Evolutionary conservation across 2,888 invertebrate genomes (phyloP), one percentile per base, ranked within the genome.

Genomic region (Acrobasis suavella): DNA sequence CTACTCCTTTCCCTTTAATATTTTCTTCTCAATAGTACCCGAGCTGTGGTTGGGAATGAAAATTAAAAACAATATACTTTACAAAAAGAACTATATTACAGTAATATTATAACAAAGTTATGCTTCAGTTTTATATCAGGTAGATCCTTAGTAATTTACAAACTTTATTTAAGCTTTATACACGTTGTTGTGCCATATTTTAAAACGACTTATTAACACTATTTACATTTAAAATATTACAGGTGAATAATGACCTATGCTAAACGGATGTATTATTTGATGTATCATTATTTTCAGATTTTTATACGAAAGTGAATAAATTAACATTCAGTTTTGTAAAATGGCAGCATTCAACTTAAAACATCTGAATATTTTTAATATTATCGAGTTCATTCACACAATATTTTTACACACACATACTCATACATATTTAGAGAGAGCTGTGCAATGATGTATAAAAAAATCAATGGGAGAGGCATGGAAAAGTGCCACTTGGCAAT

Each of bases 1-100:
- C 70, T 74, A 74, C 78, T 86, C 91, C 91, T 90, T 89, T 89
- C 89, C 91, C 89, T 86, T 78, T 56, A 65, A 65, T 63, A 63
- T 70, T 65, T 65, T 67, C 68, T 64, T 15, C 60, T 62, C 52
- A 65, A 69, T 32, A 66, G 67, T 62, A 70, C 71, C 70, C 69
- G 60, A 63, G 54, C 60, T 37, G 32, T 50, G 2, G 58, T 39
- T 52, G 61, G 62, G 62, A 37, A 38, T 38, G 46, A 15, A 68
- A 67, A 69, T 61, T 56, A 60, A 38, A 65, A n/a, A 49, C 46
- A 42, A 37, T 7, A 7, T 50, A 49, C 59, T 58, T 51, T 65
- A 64, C 37, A 69, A 69, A 67, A 63, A 65, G 64, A 66, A 64
- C 50, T 72, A 73, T 72, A 69, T 68, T 72, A 71, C 73, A 73